These are phyloP conservation scores for Oryzias curvinotus DNA, from an alignment of 2,113 vertebrate species.

Conservation along the genomic window DNA sequence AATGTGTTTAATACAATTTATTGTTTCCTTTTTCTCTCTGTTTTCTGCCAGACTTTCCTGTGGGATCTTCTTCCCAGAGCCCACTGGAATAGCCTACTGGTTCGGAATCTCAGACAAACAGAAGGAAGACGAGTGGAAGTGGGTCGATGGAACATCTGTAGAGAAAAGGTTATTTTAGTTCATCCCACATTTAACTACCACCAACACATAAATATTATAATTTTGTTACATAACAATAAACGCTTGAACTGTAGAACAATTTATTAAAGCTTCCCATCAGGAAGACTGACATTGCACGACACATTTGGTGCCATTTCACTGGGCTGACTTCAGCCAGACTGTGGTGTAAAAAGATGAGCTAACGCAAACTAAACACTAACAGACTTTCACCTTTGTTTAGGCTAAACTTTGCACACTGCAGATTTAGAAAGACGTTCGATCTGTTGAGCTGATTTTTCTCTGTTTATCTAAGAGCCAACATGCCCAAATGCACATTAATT, in stretches of 20 bases:
- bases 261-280: no score
- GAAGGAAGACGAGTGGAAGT: constrained; percentile 68
- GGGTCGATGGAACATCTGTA: constrained; percentile 70
- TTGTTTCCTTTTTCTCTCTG: neutral
- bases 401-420: no score
- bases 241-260: no score
- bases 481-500: no score
- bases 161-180: constrained; percentile 49
- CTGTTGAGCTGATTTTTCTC: no score
- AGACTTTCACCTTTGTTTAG: constrained; percentile 1
- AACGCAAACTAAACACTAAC: neutral
- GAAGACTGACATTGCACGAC: no score
- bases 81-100: constrained; percentile 76
- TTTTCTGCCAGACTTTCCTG: constrained; percentile 62
- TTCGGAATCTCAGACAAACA: constrained; percentile 69
- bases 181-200: neutral
- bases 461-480: no score
- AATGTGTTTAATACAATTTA: neutral
- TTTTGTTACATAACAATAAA: no score
- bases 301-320: no score
- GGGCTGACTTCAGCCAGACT: neutral
- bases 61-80: constrained; percentile 70
- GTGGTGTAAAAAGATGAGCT: neutral
- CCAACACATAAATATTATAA: no score
- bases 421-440: no score